Base-by-base conservation (phyloP, 2,797 vertebrate species). In the Crocidura indochinensis region DNA sequence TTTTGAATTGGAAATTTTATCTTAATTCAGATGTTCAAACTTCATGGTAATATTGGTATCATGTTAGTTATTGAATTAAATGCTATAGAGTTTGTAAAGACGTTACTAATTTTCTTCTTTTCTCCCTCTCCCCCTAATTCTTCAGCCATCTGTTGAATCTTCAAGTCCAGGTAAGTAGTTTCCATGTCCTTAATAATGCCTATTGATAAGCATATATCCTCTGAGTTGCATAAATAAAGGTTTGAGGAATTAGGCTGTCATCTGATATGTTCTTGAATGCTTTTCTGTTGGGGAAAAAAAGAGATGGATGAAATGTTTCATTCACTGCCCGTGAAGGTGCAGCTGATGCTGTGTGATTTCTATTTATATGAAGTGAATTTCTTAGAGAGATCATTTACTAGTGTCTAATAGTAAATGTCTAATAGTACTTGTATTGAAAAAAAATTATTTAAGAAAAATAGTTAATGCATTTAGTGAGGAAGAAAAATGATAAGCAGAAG, bases 121-220 rank as follows among this genome's bases (percentile, higher is more conserved):
- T 95, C 56, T 60, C 56, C 94, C 94, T 97, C 97, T 98, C 10
- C 98, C 14, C 68, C n/a, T 10, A 24, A 29, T 14, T 76, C 69
- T 38, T 44, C 38, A 99, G 99, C 98, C 99, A 98, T 99, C 99
- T 98, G 97, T 99, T 98, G 99, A 99, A 97, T 99, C 99, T 98
- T 98, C 99, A 97, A 99, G 99, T 98, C 99, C 99, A 99, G 99
- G 99, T 99, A 98, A 96, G 87, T 88, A 93, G 93, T 95, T 97
- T 72, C 38, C 90, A 1, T 91, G 38, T 76, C 81, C 94, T 91
- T 72, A 84, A 71, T 91, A 69, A 85, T 91, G 26, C 73, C n/a
- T 80, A 0, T 78, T 93, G 56, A 88, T 62, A 90, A 74, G 76
- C 46, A 74, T 94, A 94, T 94, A 51, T 90, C 85, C 77, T 90